A percentile compares a stretch with the other conserved stretches of the same genome.
phyloP scores from a whole-genome alignment of 2,113 vertebrate genomes.

The Herpetotheres cachinnans region DNA sequence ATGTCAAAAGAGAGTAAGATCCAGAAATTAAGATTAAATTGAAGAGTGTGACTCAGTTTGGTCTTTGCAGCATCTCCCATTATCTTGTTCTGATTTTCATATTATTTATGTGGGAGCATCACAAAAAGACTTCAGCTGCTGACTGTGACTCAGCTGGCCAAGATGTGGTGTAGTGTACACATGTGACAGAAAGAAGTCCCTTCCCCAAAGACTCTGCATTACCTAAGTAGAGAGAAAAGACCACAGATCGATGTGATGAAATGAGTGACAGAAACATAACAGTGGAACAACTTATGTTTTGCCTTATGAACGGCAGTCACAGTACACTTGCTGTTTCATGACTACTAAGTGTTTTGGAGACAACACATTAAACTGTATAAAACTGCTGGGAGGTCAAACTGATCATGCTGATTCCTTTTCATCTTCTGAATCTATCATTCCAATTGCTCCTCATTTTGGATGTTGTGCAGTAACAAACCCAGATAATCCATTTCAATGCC shows the following conservation, averaged over 20 bases:
- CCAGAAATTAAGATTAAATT: not conserved
- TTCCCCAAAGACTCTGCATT: not conserved
- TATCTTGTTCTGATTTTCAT: not conserved
- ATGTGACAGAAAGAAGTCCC: not conserved
- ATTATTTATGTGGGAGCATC: not conserved
- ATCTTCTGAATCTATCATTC: not conserved
- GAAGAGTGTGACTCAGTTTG: not conserved
- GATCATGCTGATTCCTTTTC: not conserved
- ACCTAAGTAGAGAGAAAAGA: not conserved
- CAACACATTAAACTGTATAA: not conserved
- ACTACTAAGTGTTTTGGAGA: not conserved
- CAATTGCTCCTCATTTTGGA: not conserved
- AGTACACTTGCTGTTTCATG: not conserved
- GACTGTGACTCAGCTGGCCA: not conserved
- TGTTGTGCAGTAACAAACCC: not conserved
- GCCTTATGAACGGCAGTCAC: not conserved
- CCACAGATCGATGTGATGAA: not conserved
- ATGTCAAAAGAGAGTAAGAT: not conserved
- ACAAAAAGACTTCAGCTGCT: not conserved
- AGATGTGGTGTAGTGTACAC: not conserved
- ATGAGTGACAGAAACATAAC: not conserved
- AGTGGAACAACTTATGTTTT: not conserved
- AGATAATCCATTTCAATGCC: not conserved
- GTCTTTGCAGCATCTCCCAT: not conserved
- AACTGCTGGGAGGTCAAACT: slow-evolving; percentile 16